phyloP scores from a whole-genome alignment of 2,113 vertebrate species.

The Nothobranchius furzeri region DNA sequence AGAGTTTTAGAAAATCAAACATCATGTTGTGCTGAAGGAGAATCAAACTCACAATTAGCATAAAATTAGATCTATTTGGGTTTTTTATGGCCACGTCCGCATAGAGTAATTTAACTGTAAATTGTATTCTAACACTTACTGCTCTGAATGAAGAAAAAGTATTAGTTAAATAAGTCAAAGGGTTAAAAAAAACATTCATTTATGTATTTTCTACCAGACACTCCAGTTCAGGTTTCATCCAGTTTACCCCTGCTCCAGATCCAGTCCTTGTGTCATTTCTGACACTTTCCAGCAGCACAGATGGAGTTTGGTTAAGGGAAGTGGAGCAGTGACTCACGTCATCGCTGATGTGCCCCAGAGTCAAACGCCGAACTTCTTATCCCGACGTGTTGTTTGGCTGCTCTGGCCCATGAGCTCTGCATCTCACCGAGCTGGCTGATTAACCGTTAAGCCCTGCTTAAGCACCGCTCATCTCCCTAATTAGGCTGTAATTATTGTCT shows the following conservation, averaged over 20 bases:
- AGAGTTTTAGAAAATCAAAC: too few species aligned
- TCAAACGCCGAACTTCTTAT: constrained; percentile 11
- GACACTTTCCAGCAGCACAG: background rate
- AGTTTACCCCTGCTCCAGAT: constrained; percentile 1
- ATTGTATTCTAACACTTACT: too few species aligned
- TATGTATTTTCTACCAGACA: background rate
- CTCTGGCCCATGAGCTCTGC: constrained; percentile 30
- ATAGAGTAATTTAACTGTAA: too few species aligned
- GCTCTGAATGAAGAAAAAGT: too few species aligned
- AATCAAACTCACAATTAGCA: too few species aligned
- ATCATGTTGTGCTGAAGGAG: too few species aligned
- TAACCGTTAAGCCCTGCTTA: constrained; percentile 69
- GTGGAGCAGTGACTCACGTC: background rate
- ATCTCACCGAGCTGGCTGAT: constrained; percentile 50
- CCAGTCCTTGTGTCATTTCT: background rate
- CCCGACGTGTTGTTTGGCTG: constrained; percentile 2
- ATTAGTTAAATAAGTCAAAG: too few species aligned
- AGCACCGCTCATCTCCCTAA: constrained; percentile 75
- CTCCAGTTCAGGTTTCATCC: background rate
- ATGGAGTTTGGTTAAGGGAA: too few species aligned
- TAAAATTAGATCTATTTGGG: too few species aligned
- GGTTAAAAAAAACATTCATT: too few species aligned
- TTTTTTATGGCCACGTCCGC: too few species aligned
- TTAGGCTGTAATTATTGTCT: constrained; percentile 75
- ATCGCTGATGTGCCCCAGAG: background rate